A percentile compares a stretch with the other conserved stretches of the same genome.
Conservation (phyloP, 1,140 invertebrate genomes). For the Pseudomyrmex dendroicus region DNA sequence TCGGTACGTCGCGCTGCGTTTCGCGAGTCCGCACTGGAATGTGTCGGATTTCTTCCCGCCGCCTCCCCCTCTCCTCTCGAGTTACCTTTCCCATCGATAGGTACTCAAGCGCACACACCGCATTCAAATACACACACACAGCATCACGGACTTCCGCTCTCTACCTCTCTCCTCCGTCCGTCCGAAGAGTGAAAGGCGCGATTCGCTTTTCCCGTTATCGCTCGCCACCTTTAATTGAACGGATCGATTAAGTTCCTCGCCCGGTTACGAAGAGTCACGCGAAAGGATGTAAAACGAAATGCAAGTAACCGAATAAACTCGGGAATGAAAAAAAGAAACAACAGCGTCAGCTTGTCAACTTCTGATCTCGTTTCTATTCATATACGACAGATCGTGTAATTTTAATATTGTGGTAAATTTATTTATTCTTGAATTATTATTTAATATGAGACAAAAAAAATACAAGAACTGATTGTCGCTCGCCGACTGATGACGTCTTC, state of each 20-base stretch:
- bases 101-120: conserved; percentile 55
- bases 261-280: neutral
- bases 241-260: conserved; percentile 29
- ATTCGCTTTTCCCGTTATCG: conserved; percentile 84
- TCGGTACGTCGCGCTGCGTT: conserved; percentile 65
- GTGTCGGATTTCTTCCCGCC: conserved; percentile 60
- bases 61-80: conserved; percentile 12
- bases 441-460: too few relatives aligned
- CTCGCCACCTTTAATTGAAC: conserved; percentile 35
- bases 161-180: conserved; percentile 51
- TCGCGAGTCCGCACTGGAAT: conserved; percentile 67
- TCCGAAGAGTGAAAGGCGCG: conserved; percentile 81
- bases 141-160: conserved; percentile 43
- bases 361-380: too few relatives aligned
- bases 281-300: conserved; percentile 21
- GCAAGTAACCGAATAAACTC: neutral
- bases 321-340: neutral
- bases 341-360: neutral
- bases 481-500: neutral
- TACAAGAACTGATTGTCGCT: neutral
- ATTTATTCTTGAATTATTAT: too few relatives aligned
- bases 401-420: too few relatives aligned
- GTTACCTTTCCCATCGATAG: conserved; percentile 55
- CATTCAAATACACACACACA: neutral
- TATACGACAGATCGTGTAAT: too few relatives aligned